phyloP scores from a whole-genome alignment of 1,140 invertebrate species.

The Littorina saxatilis region DNA sequence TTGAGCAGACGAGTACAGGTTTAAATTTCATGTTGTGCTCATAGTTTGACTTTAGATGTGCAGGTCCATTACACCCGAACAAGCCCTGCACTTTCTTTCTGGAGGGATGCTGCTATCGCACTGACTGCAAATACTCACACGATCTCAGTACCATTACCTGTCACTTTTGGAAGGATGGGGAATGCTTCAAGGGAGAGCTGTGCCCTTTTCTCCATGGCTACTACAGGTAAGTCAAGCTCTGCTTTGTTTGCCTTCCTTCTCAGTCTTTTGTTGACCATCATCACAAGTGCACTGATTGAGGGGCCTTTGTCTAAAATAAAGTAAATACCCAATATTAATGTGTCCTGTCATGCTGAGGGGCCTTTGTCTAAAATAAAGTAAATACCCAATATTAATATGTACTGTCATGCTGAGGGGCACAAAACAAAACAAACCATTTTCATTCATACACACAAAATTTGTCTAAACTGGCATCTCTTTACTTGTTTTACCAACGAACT shows the following conservation, averaged over 20 bases:
- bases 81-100: conserved; percentile 78
- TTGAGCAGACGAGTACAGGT: too few relatives aligned
- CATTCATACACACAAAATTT: too few relatives aligned
- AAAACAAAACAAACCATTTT: too few relatives aligned
- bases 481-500: too few relatives aligned
- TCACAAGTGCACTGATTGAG: not conserved
- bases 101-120: conserved; percentile 77
- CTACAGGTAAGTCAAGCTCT: conserved; percentile 33
- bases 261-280: not conserved
- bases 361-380: not conserved
- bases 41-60: too few relatives aligned
- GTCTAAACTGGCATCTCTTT: too few relatives aligned
- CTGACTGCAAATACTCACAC: conserved; percentile 79
- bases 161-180: conserved; percentile 77
- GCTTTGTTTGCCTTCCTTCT: too few relatives aligned
- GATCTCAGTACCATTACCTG: conserved; percentile 78
- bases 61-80: conserved; percentile 45
- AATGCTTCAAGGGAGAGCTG: conserved; percentile 76
- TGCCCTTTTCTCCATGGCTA: conserved; percentile 79
- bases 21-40: too few relatives aligned
- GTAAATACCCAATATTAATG: not conserved
- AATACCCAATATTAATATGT: not conserved
- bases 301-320: too few relatives aligned
- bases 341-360: not conserved
- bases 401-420: not conserved